Base-by-base conservation (phyloP, 1,140 invertebrate species). In the Drosophila eugracilis region DNA sequence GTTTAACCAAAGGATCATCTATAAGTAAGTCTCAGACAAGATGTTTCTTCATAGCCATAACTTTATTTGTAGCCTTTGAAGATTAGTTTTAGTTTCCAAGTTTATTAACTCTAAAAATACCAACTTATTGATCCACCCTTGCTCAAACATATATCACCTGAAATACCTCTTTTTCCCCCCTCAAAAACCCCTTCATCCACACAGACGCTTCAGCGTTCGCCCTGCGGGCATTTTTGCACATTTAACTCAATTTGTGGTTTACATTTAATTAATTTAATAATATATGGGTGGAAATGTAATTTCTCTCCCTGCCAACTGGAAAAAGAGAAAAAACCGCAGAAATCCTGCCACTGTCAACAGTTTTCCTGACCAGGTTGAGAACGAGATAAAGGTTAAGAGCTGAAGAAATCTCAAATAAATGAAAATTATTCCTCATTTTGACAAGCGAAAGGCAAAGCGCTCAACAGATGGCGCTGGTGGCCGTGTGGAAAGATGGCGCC, bases 161-260 rank as follows among this genome's bases (percentile, higher is more conserved):
- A 49, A 44, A 53, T 48, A 37, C 5, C 39, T 15, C 36, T 7
- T 15, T 17, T 34, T 28, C 30, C 22, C 39, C 28, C 28, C 7
- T 22, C 22, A 24, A 42, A 41, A 42, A 15, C 12, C 9, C 36
- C 44, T 57, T 19, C 28, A 36, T 79, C 19, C 39, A 59, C 36
- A 32, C 53, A 67, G 34, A 12, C 49, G 36, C 41, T 47, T 39
- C 53, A 15, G 10, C 39, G 14, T 55, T 60, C 76, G 54, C 57
- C 79, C 53, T 58, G 75, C 75, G 72, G 63, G 70, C 67, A 80
- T 77, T 85, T 86, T 86, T 86, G 73, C 59, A 63, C 77, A 86
- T 85, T 86, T 86, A 85, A 85, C 81, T 85, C 81, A 85, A 85
- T 85, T 86, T 85, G 81, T 81, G 81, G 81, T 71, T 86, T 80